Percentiles rank a stretch among this genome's conserved stretches.
phyloP scores from a whole-genome alignment of 2,797 vertebrate genomes.

The Esox lucius region DNA sequence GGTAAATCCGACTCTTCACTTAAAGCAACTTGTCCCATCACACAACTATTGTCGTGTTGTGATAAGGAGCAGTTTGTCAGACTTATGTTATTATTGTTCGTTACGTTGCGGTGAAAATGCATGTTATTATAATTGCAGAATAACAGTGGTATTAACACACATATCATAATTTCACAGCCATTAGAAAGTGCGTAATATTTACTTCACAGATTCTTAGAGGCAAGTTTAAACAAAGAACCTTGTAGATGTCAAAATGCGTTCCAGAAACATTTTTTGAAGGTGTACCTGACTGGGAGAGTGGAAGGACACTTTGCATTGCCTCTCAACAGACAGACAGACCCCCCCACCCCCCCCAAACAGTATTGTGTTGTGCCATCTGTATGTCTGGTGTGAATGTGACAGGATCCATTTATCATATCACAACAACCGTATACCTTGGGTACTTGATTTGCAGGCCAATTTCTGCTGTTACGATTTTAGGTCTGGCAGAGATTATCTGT shows the following conservation, averaged over 20 bases:
- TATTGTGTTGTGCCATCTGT: constrained; percentile 57
- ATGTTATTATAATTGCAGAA: neutral
- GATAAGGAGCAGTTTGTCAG: neutral
- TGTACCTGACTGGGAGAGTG: constrained; percentile 36
- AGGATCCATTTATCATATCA: constrained; percentile 49
- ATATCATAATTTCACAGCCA: neutral
- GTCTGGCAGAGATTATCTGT: neutral
- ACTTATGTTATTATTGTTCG: neutral
- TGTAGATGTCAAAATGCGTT: neutral
- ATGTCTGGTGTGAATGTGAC: constrained; percentile 44
- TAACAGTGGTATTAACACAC: neutral
- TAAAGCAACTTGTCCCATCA: neutral
- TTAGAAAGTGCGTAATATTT: neutral
- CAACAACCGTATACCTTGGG: constrained; percentile 35
- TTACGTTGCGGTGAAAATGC: neutral
- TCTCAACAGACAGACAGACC: constrained; percentile 16
- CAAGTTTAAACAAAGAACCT: neutral
- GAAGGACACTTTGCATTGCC: constrained; percentile 45
- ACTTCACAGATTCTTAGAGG: neutral
- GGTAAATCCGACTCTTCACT: neutral
- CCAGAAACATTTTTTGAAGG: constrained; percentile 17
- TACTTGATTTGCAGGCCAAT: constrained; percentile 23
- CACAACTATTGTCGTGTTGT: neutral
- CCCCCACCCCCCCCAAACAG: constrained; percentile 25
- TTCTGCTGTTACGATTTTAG: constrained; percentile 18